Base-by-base conservation (phyloP, 2,888 invertebrate genomes). In the Peribatodes rhomboidaria region DNA sequence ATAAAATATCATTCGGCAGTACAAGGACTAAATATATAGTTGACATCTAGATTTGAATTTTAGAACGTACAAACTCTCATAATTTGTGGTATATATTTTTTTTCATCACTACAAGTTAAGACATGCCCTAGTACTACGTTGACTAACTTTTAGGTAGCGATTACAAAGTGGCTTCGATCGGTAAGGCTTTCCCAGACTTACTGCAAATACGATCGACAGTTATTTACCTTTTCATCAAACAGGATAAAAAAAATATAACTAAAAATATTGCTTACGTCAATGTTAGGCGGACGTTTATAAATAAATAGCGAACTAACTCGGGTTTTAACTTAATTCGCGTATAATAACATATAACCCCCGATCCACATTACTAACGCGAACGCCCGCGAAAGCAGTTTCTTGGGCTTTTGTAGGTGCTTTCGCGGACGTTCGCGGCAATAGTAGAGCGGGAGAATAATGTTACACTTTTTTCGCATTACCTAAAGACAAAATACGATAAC, bases 241-340 rank as follows among this genome's bases (percentile, higher is more conserved):
- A 20, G 31, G 53, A 53, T 58, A 1, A n/a, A n/a, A 66, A 62
- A 74, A 72, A 71, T 71, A 70, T 53, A 74, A 72, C 70, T 74
- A 75, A 75, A 76, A 76, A 75, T 82, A 84, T 84, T 83, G 83
- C 85, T 86, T 82, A 85, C 79, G 79, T 83, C 79, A 84, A 80
- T 79, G 76, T 83, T 85, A 88, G 88, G 86, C 87, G 88, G 88
- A 88, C 75, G 75, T 73, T 60, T 58, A 63, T 14, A 37, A 53
- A 65, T 39, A 27, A 60, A 44, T 18, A 55, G 35, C 57, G 49
- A 65, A 66, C 50, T 47, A 61, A 50, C 16, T n/a, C 46, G n/a
- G 11, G 16, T 18, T 49, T 31, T 11, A n/a, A 14, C n/a, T 47
- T 27, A n/a, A 27, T 27, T 27, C 14, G n/a, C 27, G n/a, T 14